Percentiles rank a stretch among this genome's conserved stretches.
Conservation (phyloP, 2,888 invertebrate species). For the Caenorhabditis drosophilae region DNA sequence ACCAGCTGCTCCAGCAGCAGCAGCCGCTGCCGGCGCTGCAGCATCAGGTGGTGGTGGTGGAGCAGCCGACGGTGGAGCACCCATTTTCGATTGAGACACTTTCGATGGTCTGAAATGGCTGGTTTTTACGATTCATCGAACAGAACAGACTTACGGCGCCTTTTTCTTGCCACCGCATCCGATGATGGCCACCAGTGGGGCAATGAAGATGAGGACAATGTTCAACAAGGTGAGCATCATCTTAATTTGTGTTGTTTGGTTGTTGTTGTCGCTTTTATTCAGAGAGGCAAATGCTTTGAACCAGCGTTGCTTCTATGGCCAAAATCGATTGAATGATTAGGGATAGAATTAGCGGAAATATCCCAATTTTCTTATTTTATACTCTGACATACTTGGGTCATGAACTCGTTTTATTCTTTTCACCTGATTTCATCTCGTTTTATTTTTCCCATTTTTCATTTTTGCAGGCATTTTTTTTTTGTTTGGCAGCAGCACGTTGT, state of each 20-base stretch:
- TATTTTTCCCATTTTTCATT: not conserved
- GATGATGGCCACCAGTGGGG: not conserved
- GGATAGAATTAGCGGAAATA: slow-evolving; percentile 4
- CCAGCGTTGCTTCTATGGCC: slow-evolving; percentile 6
- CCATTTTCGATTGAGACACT: slow-evolving; percentile 1
- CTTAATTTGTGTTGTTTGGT: slow-evolving; percentile 4
- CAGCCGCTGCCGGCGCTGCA: not conserved
- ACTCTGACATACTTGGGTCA: not conserved
- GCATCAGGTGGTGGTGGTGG: slow-evolving; percentile 1
- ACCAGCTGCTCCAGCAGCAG: not conserved
- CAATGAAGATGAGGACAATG: slow-evolving; percentile 6
- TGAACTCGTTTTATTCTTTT: not conserved
- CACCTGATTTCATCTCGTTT: not conserved
- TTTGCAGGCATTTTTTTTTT: not conserved
- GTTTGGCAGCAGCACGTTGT: no score
- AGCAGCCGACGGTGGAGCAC: no score
- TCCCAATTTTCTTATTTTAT: not conserved
- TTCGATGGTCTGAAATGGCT: slow-evolving; percentile 2
- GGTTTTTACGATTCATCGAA: not conserved
- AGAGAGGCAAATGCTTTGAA: slow-evolving; percentile 2
- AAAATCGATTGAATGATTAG: slow-evolving; percentile 3
- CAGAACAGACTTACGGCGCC: not conserved
- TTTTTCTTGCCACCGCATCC: slow-evolving; percentile 3
- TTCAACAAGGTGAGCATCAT: slow-evolving; percentile 1
- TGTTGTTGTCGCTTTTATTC: slow-evolving; percentile 4